phyloP scores from a whole-genome alignment of 2,888 invertebrate species.

The Atethmia centrago region DNA sequence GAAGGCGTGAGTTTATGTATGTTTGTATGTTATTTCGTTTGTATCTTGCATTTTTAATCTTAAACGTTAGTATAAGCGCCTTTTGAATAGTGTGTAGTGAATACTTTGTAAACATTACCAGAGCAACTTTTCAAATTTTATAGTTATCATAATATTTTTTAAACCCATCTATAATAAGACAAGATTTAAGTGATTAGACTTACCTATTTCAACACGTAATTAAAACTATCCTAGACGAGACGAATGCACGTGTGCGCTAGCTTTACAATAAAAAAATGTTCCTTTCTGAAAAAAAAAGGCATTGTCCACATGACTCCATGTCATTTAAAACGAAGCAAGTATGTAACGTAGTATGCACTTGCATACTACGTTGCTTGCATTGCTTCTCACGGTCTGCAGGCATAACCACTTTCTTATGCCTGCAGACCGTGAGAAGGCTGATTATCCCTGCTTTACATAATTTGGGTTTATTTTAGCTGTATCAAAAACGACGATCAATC shows the following conservation, averaged over 20 bases:
- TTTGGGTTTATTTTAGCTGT: neutral
- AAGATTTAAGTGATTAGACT: neutral
- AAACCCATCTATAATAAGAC: neutral
- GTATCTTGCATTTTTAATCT: neutral
- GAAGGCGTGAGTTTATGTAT: no score
- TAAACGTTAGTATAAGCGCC: neutral
- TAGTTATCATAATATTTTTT: neutral
- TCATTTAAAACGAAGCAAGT: neutral
- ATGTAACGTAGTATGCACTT: neutral
- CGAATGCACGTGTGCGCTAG: neutral
- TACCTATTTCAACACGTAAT: neutral
- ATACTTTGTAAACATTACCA: neutral
- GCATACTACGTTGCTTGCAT: no score
- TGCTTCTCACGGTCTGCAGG: no score
- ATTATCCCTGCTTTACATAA: neutral
- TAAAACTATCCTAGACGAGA: neutral
- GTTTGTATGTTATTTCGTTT: no score
- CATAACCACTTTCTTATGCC: neutral
- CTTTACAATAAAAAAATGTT: neutral
- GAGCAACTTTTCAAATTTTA: neutral
- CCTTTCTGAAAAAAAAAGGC: neutral
- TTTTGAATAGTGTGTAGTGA: neutral
- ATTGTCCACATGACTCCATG: neutral
- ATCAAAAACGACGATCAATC: neutral
- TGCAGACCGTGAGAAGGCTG: neutral